Evolutionary conservation across 2,888 invertebrate genomes (phyloP), one percentile per base, ranked within the genome.

Genomic region (Oxyteleia sp.): DNA sequence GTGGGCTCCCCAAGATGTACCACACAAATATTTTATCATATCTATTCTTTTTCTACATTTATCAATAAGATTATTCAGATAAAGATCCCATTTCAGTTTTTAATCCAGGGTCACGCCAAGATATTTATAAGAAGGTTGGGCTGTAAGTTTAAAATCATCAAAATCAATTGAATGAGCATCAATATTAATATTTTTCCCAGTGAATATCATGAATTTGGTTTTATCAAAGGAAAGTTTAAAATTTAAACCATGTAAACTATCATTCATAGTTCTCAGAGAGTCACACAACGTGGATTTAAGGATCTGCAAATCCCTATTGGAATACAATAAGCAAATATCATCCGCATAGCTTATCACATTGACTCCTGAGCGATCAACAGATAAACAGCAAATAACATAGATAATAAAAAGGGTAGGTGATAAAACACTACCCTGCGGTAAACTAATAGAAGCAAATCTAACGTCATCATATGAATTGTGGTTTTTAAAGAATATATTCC

Each of bases 391-490:
- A 5, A 26, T 26, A 1, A 47, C 16, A 13, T 32, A 64, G 8
- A 64, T 47, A 18, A 26, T 64, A n/a, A 64, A 64, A n/a, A 64
- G 15, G 4, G 45, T 61, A 0, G 61, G 61, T 15, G 61, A 61
- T 15, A 61, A 29, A 15, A 45, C 45, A 45, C 63, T 47, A 7
- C 63, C 63, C 18, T 64, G 63, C 0, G 63, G 63, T 0, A 64
- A 15, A 0, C 63, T 47, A 26, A 45, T 47, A 47, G 11, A 8
- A 10, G 47, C 63, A 35, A 32, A 64, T 64, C 43, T 64, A 7
- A 18, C 47, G 2, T 41, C 5, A 11, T 61, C 61, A 26, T 29
- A 61, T 1, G 1, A n/a, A 43, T 61, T 15, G 0, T 7, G 10
- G 11, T 45, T 61, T 61, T 45, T 45, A 10, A 61, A 61, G 13